These are phyloP conservation scores for Agonopterix heracliana DNA, from an alignment of 2,888 invertebrate genomes.

Conservation along the genomic window DNA sequence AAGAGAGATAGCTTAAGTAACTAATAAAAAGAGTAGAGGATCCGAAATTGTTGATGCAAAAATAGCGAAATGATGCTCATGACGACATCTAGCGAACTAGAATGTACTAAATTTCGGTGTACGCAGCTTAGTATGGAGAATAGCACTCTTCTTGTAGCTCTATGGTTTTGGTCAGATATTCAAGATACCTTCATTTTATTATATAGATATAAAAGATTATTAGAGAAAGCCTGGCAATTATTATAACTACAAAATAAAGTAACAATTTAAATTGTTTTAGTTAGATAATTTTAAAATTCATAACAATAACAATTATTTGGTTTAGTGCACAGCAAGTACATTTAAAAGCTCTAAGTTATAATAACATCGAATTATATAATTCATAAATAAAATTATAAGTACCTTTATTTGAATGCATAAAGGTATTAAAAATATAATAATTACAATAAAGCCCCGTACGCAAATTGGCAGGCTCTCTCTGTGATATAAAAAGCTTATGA, in stretches of 20 bases:
- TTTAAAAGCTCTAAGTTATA: slow-evolving; percentile 37
- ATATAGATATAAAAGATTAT: not conserved
- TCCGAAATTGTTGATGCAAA: too few relatives aligned
- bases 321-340: slow-evolving; percentile 60
- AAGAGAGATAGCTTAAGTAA: too few relatives aligned
- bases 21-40: too few relatives aligned
- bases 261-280: slow-evolving; percentile 15
- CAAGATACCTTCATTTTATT: too few relatives aligned
- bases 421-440: not conserved
- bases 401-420: not conserved
- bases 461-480: slow-evolving; percentile 53
- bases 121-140: too few relatives aligned
- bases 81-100: too few relatives aligned
- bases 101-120: too few relatives aligned
- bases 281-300: slow-evolving; percentile 19
- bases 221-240: slow-evolving; percentile 58
- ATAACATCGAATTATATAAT: slow-evolving; percentile 17
- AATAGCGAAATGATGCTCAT: too few relatives aligned
- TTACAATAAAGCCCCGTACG: not conserved
- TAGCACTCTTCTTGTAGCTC: too few relatives aligned
- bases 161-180: too few relatives aligned
- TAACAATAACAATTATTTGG: slow-evolving; percentile 58
- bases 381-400: slow-evolving; percentile 13
- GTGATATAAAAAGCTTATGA: slow-evolving; percentile 52
- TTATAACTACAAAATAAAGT: slow-evolving; percentile 11